Base-by-base conservation (phyloP, 2,888 invertebrate genomes). In the Mactromeris polynyma region DNA sequence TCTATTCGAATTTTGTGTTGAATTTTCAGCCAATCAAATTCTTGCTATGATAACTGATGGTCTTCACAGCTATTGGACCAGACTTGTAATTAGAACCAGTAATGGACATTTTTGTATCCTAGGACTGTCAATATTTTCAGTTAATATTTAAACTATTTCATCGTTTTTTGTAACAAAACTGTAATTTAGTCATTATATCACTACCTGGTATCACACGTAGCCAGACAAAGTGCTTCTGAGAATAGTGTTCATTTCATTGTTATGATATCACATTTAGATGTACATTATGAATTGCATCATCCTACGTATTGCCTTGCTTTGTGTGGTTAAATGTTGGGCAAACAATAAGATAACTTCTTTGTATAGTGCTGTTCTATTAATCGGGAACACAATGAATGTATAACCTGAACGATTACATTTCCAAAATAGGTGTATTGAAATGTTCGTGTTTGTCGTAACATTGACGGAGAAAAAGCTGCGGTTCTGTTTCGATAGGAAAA, bases 21-120 rank as follows among this genome's bases (percentile, higher is more conserved):
- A 73, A 33, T 73, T 73, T 73, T 36, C 19, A 36, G 36, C 73
- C 73, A 73, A 73, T 73, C 33, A 33, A 33, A 73, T 73, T 73
- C 33, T 73, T 31, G 33, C 73, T 36, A 36, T 73, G 73, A 36
- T 73, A 36, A 33, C 36, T 58, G 58, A 58, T 58, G 21, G 58
- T 51, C 51, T 64, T 64, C 26, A 26, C n/a, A 26, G 26, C 58
- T n/a, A 26, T 64, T 64, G 58, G 26, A 64, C 58, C 58, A 64
- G 26, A 64, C 26, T 64, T 64, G 21, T 58, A 26, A 64, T 64
- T 0, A 64, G 26, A 64, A 64, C 3, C 26, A 26, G 26, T 26
- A 26, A 64, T 64, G 4, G n/a, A 26, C 9, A n/a, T 26, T n/a
- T 9, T 11, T 26, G 9, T 64, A 64, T 64, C 26, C 58, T 26